A percentile compares a stretch with the other conserved stretches of the same genome.
Conservation (phyloP, 2,113 vertebrate species). For the Manacus vitellinus region DNA sequence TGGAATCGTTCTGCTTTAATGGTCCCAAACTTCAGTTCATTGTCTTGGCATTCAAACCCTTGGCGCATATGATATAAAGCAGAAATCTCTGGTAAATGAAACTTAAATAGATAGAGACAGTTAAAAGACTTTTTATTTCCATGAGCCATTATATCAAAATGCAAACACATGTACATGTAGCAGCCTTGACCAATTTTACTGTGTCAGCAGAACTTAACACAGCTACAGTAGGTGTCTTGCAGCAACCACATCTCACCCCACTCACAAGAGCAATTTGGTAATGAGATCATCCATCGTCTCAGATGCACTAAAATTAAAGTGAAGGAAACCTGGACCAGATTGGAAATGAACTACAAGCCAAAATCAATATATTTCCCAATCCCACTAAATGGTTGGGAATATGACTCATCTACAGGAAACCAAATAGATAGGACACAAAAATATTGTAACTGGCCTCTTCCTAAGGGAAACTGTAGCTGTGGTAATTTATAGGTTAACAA, state of each 20-base stretch:
- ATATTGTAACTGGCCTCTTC: constrained; percentile 16
- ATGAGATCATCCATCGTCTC: constrained; percentile 43
- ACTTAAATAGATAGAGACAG: constrained; percentile 50
- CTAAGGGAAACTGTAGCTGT: not conserved
- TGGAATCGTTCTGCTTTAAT: not conserved
- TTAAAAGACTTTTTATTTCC: constrained; percentile 44
- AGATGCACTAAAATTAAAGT: constrained; percentile 19
- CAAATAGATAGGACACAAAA: constrained; percentile 3
- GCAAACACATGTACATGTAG: constrained; percentile 44
- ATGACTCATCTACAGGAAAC: constrained; percentile 40
- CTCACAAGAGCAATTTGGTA: constrained; percentile 32
- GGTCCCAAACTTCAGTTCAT: constrained; percentile 3
- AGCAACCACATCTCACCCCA: not conserved
- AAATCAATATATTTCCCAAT: constrained; percentile 61
- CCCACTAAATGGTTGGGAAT: constrained; percentile 13
- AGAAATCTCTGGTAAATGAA: constrained; percentile 46
- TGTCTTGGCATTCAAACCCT: constrained; percentile 6
- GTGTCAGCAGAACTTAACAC: constrained; percentile 55
- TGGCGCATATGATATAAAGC: constrained; percentile 3
- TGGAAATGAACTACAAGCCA: constrained; percentile 23
- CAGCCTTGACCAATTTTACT: not conserved
- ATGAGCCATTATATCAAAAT: constrained; percentile 38
- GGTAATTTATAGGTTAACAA: constrained; percentile 53
- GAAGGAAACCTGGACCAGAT: constrained; percentile 36
- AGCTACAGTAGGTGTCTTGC: constrained; percentile 1